Conservation (phyloP, 2,797 vertebrate genomes). For the Tinamus major region DNA sequence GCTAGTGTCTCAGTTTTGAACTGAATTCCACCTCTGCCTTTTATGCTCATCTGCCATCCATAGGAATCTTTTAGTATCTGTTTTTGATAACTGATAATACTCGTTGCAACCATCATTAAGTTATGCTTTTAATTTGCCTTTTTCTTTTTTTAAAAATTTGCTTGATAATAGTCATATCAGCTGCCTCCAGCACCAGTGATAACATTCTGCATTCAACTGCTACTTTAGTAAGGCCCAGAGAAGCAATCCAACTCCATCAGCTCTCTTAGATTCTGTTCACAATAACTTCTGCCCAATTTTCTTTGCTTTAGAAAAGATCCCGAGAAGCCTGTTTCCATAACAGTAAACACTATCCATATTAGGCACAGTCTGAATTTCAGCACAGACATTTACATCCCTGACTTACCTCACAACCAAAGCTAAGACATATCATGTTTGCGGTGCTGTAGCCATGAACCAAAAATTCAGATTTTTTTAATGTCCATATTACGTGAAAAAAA, state of each 20-base stretch:
- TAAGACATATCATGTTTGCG: background rate
- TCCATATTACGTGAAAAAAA: background rate
- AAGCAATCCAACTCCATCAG: background rate
- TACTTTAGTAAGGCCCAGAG: background rate
- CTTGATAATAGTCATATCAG: background rate
- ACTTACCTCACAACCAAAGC: background rate
- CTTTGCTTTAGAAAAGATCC: background rate
- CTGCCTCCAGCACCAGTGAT: background rate
- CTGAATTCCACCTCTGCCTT: background rate
- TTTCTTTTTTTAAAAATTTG: background rate
- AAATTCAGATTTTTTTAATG: background rate
- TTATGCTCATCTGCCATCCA: background rate
- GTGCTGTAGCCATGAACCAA: no score
- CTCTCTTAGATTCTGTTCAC: background rate
- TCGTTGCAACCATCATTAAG: background rate
- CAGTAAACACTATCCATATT: background rate
- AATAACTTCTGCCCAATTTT: background rate
- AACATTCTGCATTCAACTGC: background rate
- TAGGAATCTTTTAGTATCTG: background rate
- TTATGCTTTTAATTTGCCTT: background rate
- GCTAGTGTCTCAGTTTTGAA: background rate
- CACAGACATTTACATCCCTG: background rate
- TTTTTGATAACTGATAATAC: background rate
- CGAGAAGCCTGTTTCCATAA: background rate
- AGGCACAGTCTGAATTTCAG: background rate